Evolutionary conservation across 2,888 invertebrate species (phyloP), one percentile per base, ranked within the genome.

Genomic region (Nysson spinosus): DNA sequence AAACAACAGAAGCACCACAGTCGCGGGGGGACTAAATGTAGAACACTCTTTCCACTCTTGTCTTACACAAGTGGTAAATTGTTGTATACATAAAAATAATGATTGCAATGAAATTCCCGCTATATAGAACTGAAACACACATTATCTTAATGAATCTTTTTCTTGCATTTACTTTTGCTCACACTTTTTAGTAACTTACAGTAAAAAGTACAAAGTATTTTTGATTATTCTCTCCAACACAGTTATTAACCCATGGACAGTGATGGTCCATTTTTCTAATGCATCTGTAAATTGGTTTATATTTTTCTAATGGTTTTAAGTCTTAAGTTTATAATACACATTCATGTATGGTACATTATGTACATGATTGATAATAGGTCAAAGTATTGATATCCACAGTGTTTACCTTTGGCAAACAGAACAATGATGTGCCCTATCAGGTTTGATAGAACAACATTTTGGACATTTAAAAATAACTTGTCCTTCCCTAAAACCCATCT

Each of bases 161-260:
- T 34, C 28, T 40, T 1, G 16, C 16, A 7, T 19, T 1, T 16
- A 19, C 16, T 7, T 7, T 9, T 11, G 7, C 11, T n/a, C 22
- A 17, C 0, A 0, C 20, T 3, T n/a, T 16, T 3, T 2, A 32
- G 37, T 62, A 24, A 90, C 93, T 92, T 88, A 97, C 97, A 68
- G 97, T 98, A 88, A 99, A 99, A 52, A 99, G 90, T 57, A 99
- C 98, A 90, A 99, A 99, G 89, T 95, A 99, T 88, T 99, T 99
- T 90, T 99, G 99, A 90, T 99, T 99, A 85, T 95, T 96, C 88
- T 99, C 99, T 14, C 99, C 99, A 1, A 99, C 98, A 88, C 99
- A 99, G 87, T 99, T 99, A 87, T 99, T 99, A 5, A 99, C 96
- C 98, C 98, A 98, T 0, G 98, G 99, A 88, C 95, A 95, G 83